A percentile compares a stretch with the other conserved stretches of the same genome.
phyloP scores from a whole-genome alignment of 53 echinoderm and acorn worm species.

The Echinarachnius parma region DNA sequence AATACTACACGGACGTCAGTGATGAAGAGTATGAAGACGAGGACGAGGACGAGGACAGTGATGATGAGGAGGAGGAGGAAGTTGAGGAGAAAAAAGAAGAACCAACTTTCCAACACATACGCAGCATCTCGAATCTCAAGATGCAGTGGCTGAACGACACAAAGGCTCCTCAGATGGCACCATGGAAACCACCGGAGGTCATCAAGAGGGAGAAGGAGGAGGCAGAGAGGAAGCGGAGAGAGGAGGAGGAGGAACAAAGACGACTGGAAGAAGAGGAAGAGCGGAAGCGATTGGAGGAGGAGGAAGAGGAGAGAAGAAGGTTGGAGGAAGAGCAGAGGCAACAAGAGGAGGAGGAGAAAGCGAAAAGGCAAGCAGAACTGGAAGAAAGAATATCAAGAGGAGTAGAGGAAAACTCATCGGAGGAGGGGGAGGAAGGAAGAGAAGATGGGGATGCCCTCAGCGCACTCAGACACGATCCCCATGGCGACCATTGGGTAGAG shows the following conservation, averaged over 20 bases:
- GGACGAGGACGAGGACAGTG: slow-evolving; percentile 43
- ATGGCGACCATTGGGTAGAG: slow-evolving; percentile 34
- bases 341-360: slow-evolving; percentile 24
- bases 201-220: slow-evolving; percentile 53
- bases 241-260: slow-evolving; percentile 39
- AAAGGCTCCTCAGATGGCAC: slow-evolving; percentile 64
- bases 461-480: not conserved
- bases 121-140: slow-evolving; percentile 61
- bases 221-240: slow-evolving; percentile 37
- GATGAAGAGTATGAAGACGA: slow-evolving; percentile 53
- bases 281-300: slow-evolving; percentile 11
- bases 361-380: slow-evolving; percentile 33
- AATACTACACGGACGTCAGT: slow-evolving; percentile 35
- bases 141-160: slow-evolving; percentile 78
- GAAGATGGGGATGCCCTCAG: slow-evolving; percentile 18
- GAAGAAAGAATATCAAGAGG: slow-evolving; percentile 18
- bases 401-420: not conserved
- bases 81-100: slow-evolving; percentile 40
- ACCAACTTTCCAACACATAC: slow-evolving; percentile 58
- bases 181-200: slow-evolving; percentile 55
- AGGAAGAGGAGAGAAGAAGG: slow-evolving; percentile 37
- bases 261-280: slow-evolving; percentile 19
- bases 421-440: not conserved
- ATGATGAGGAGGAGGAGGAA: slow-evolving; percentile 41
- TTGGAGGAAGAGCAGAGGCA: slow-evolving; percentile 33